Evolutionary conservation across 2,113 vertebrate species (phyloP), one percentile per base, ranked within the genome.

Genomic region (Sander lucioperca): DNA sequence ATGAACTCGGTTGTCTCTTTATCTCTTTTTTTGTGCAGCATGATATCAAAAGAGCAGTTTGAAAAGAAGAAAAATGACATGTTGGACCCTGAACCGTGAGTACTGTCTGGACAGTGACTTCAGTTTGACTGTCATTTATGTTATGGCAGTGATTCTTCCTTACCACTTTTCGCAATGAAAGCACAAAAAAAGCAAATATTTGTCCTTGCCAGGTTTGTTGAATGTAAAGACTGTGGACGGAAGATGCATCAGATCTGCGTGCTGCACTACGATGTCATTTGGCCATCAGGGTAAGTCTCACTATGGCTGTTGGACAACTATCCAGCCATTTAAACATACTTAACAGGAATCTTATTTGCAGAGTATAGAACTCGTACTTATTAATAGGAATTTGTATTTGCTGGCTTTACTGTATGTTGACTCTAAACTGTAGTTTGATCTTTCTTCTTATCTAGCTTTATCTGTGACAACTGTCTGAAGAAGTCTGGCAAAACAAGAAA

Each of bases 241-340:
- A 99, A 99, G 94, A 99, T 99, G 98, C 98, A 99, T 93, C 98
- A 99, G 95, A 99, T 99, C 78, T 99, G 98, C 39, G 98, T 98
- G n/a, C 93, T 99, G 68, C 98, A 99, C 94, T 98, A 97, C 63
- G 98, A 99, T 19, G 96, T 97, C 88, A 99, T 99, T 92, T 99
- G 98, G 98, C 97, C 98, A 54, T 95, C 97, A 59, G 98, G 98
- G 98, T 99, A 93, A 96, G 96, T 89, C 15, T 39, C 0, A 2
- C 19, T 59, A 1, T 18, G 2, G 16, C 15, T 12, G 15, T 50
- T n/a, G 8, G 6, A 67, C 27, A 27, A 18, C 21, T 48, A 16
- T 59, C 2, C 58, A 47, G 6, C 9, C 21, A 12, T 54, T 54
- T 12, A 43, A n/a, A 10, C 16, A 57, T 3, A 27, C 2, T 5